These are phyloP conservation scores for Danio aesculapii DNA, from an alignment of 2,797 vertebrate species.

Conservation along the genomic window DNA sequence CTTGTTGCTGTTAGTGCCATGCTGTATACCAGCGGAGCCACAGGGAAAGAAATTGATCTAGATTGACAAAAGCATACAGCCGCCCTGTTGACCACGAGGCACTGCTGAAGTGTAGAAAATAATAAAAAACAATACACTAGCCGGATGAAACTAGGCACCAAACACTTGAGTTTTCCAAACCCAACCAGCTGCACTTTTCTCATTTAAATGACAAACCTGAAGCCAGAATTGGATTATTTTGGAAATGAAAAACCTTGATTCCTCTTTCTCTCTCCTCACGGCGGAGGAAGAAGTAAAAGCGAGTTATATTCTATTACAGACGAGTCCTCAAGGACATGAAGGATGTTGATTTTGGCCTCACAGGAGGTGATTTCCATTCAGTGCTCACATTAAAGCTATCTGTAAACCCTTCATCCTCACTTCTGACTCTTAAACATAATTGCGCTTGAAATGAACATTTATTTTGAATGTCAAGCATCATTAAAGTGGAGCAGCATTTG, in stretches of 20 bases:
- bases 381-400: conserved; percentile 47
- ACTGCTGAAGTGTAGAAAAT: neutral
- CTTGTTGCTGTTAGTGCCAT: neutral
- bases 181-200: conserved; percentile 21
- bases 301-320: conserved; percentile 33
- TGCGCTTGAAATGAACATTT: conserved; percentile 50
- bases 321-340: conserved; percentile 46
- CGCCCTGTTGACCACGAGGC: neutral
- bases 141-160: neutral
- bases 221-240: conserved; percentile 12
- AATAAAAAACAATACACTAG: neutral
- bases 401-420: conserved; percentile 47
- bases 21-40: neutral
- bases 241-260: conserved; percentile 20
- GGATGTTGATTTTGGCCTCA: conserved; percentile 52
- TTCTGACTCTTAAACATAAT: conserved; percentile 47
- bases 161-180: neutral
- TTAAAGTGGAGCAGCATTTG: conserved; percentile 47
- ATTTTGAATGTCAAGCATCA: conserved; percentile 47
- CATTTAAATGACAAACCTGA: conserved; percentile 17
- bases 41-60: neutral
- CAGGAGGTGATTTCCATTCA: conserved; percentile 29
- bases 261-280: conserved; percentile 7
- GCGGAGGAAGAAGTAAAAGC: conserved; percentile 22
- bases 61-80: conserved; percentile 5